These are phyloP conservation scores for Brachionus calyciflorus DNA, from an alignment of 1,140 invertebrate species.

Conservation along the genomic window DNA sequence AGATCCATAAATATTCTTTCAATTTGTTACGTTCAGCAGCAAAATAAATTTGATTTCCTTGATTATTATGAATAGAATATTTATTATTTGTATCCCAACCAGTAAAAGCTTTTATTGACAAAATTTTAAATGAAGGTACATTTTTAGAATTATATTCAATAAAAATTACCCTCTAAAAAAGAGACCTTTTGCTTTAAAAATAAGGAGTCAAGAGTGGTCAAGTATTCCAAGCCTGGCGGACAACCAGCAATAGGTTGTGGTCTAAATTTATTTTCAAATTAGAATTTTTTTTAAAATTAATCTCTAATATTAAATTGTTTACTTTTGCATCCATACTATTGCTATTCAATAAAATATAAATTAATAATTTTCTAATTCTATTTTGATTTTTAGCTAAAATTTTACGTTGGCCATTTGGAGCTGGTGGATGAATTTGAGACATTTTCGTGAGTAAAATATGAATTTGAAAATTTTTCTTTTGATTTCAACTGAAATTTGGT, in stretches of 20 bases:
- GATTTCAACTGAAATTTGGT: no score
- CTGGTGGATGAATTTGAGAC: no score
- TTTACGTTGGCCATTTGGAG: not conserved
- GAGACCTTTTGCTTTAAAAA: slow-evolving; percentile 83
- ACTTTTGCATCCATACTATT: slow-evolving; percentile 9
- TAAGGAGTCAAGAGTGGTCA: slow-evolving; percentile 81
- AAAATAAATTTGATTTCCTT: slow-evolving; percentile 76
- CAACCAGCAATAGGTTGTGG: slow-evolving; percentile 71
- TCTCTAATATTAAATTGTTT: not conserved
- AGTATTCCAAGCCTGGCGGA: slow-evolving; percentile 86
- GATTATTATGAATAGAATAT: slow-evolving; percentile 71
- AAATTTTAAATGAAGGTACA: no score
- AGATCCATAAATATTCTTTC: no score
- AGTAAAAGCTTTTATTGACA: slow-evolving; percentile 66
- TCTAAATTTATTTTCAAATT: slow-evolving; percentile 57
- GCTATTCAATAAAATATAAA: no score
- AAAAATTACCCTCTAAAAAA: slow-evolving; percentile 70
- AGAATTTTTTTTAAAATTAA: no score
- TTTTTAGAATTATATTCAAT: no score
- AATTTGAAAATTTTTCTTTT: no score
- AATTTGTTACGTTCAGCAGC: slow-evolving; percentile 74
- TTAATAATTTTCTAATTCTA: no score
- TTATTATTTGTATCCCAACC: slow-evolving; percentile 85
- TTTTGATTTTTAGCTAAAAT: no score
- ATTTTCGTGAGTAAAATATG: no score